Base-by-base conservation (phyloP, 2,113 vertebrate species). In the Bolborhynchus lineola region DNA sequence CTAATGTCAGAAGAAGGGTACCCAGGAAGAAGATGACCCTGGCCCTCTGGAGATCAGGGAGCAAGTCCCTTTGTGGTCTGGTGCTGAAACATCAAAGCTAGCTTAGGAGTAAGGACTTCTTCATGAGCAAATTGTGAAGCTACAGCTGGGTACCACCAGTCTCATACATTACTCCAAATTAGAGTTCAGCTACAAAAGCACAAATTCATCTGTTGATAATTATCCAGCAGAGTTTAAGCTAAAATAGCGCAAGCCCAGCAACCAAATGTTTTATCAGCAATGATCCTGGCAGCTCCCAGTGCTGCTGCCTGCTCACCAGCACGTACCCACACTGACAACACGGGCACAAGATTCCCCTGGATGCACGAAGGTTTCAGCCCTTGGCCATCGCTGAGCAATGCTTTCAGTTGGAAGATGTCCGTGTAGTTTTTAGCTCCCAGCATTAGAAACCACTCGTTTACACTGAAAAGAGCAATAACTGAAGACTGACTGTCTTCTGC, bases 381-480 rank as follows among this genome's bases (percentile, higher is more conserved):
- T 44, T 16, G 2, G 52, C 67, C 7, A 2, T 1, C 2, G 1
- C 86, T 42, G 7, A 70, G 64, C 86, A 65, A 31, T 4, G 60
- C 33, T 9, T 9, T 39, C 2, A 3, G 41, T 3, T 49, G 53
- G 63, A 72, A 23, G 25, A 81, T 37, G 28, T 9, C 0, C 2
- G 28, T 4, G 2, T 2, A 18, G 60, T 5, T 37, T 35, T n/a
- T 3, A 74, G 64, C 76, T 90, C 33, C 20, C 0, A 0, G 16
- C 3, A 8, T 16, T 11, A 57, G 13, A 87, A 85, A 52, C 49
- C 39, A 16, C 64, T 52, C 0, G 2, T 41, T 35, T 7, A 52
- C 39, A 64, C 16, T 13, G 63, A 25, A 55, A 80, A 71, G 63
- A 91, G 65, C 55, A 90, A 35, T 68, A 90, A 83, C 28, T 18